phyloP scores from a whole-genome alignment of 2,888 invertebrate genomes.

The Phortica okadai region DNA sequence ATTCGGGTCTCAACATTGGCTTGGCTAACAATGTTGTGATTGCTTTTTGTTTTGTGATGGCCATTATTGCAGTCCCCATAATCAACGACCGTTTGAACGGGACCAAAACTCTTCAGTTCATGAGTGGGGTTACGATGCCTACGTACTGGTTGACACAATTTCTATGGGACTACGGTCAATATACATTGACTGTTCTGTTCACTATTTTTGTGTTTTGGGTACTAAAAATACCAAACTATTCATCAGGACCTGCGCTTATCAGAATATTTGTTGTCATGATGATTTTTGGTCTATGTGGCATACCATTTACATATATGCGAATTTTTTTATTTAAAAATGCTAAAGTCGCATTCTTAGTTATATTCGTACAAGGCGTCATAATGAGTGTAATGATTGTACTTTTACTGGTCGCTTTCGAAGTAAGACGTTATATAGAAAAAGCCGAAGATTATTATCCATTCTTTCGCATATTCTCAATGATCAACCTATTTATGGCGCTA shows the following conservation, averaged over 20 bases:
- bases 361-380: not conserved
- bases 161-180: slow-evolving; percentile 17
- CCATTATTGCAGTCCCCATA: slow-evolving; percentile 8
- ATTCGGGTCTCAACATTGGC: slow-evolving; percentile 3
- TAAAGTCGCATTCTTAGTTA: not conserved
- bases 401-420: slow-evolving; percentile 14
- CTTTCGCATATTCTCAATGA: slow-evolving; percentile 30
- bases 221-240: slow-evolving; percentile 10
- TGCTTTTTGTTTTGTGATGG: slow-evolving; percentile 18
- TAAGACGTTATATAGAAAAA: not conserved
- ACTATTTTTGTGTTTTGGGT: not conserved
- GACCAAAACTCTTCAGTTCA: not conserved
- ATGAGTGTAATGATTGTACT: slow-evolving; percentile 14
- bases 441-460: slow-evolving; percentile 9
- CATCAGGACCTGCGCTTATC: not conserved
- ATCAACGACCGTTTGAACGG: not conserved
- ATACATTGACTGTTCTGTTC: not conserved
- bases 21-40: slow-evolving; percentile 24
- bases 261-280: not conserved
- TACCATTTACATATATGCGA: slow-evolving; percentile 12
- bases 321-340: not conserved
- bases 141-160: slow-evolving; percentile 13
- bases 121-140: not conserved
- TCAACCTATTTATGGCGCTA: slow-evolving; percentile 35
- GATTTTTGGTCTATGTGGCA: slow-evolving; percentile 1